phyloP scores from a whole-genome alignment of 1,140 invertebrate species.

The Periplaneta americana region DNA sequence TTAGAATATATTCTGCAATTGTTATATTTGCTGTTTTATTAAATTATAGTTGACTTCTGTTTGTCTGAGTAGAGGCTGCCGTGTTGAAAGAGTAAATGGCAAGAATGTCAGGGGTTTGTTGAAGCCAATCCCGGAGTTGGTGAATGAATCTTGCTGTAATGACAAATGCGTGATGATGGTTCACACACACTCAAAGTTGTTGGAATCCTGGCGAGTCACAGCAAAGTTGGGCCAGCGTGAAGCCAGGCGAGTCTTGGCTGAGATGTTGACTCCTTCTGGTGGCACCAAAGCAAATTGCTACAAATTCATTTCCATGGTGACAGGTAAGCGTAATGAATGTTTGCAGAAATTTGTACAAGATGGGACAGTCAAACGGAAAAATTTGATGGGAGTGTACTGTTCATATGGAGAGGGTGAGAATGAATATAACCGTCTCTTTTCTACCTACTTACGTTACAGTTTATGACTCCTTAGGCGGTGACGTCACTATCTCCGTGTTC shows the following conservation, averaged over 20 bases:
- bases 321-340: conserved; percentile 9
- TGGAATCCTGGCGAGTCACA: conserved; percentile 14
- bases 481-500: too few species aligned
- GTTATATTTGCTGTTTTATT: too few species aligned
- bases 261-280: conserved; percentile 20
- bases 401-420: too few species aligned
- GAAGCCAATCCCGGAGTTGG: conserved; percentile 12
- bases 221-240: conserved; percentile 12
- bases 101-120: not conserved
- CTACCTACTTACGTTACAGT: not conserved
- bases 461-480: too few species aligned
- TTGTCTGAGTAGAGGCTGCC: not conserved
- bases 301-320: conserved; percentile 21
- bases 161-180: conserved; percentile 15
- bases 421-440: too few species aligned
- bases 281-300: conserved; percentile 21
- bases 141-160: conserved; percentile 12
- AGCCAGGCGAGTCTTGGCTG: conserved; percentile 19
- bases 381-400: too few species aligned
- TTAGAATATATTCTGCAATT: too few species aligned
- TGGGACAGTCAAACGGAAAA: not conserved
- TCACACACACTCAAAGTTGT: conserved; percentile 9
- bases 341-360: not conserved
- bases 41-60: not conserved
- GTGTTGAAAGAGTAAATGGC: conserved; percentile 10